phyloP scores from a whole-genome alignment of 2,888 invertebrate genomes.

The Drosophila subquinaria region DNA sequence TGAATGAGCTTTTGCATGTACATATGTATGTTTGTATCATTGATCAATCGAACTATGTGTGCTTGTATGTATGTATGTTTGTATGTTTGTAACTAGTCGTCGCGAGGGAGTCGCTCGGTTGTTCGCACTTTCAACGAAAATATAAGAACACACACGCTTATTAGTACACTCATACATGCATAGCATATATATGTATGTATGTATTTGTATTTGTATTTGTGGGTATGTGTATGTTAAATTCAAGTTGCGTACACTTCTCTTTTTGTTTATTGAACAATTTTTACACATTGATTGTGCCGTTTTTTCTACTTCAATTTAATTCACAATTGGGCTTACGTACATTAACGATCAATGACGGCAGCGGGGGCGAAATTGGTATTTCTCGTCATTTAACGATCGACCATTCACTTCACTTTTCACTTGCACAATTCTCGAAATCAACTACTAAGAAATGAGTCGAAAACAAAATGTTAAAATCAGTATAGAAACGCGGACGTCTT shows the following conservation, averaged over 20 bases:
- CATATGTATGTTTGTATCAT: constrained; percentile 12
- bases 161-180: constrained; percentile 3
- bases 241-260: constrained; percentile 28
- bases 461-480: constrained; percentile 47
- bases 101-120: constrained; percentile 37
- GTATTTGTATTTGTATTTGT: constrained; percentile 6
- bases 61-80: constrained; percentile 6
- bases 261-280: constrained; percentile 40
- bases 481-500: constrained; percentile 42
- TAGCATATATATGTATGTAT: neutral
- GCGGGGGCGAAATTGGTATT: constrained; percentile 38
- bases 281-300: constrained; percentile 36
- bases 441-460: constrained; percentile 28
- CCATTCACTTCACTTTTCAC: constrained; percentile 44
- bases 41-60: constrained; percentile 27
- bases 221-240: constrained; percentile 12
- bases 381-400: constrained; percentile 29
- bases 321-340: constrained; percentile 51
- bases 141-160: constrained; percentile 28
- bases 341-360: constrained; percentile 23
- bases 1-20: constrained; percentile 8
- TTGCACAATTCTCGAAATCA: constrained; percentile 31
- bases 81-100: constrained; percentile 15
- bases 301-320: constrained; percentile 39
- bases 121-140: constrained; percentile 31